Conservation (phyloP, 2,113 vertebrate species). For the Vidua chalybeata region DNA sequence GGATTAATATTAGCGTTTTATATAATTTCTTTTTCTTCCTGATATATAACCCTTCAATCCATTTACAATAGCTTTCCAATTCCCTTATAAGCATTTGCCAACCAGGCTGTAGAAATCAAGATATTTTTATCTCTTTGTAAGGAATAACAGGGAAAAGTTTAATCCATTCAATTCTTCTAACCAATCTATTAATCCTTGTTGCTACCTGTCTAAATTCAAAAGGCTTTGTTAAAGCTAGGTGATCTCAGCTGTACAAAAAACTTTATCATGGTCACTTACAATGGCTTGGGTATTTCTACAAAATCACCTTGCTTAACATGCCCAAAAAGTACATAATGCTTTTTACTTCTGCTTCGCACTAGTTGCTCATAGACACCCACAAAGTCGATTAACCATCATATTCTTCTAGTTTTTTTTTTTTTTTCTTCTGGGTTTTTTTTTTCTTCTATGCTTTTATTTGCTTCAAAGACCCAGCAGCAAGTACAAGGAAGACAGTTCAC, state of each 20-base stretch:
- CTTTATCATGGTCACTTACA: neutral
- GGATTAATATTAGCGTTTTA: neutral
- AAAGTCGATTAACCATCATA: neutral
- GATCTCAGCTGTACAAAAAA: neutral
- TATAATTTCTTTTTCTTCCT: neutral
- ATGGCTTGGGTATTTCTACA: neutral
- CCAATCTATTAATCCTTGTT: neutral
- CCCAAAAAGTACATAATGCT: neutral
- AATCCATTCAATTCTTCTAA: neutral
- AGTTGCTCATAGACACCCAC: neutral
- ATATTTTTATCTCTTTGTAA: neutral
- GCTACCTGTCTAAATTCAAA: neutral
- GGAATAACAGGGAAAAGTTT: neutral
- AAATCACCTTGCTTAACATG: accelerated
- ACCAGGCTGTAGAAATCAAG: neutral
- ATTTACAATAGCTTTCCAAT: neutral
- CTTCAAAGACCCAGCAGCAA: neutral
- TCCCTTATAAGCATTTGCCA: neutral
- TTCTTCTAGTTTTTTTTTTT: neutral
- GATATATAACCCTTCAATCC: neutral
- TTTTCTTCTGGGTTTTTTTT: neutral
- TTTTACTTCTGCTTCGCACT: neutral
- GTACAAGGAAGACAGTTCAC: neutral
- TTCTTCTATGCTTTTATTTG: neutral
- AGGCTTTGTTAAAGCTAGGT: neutral